Percentiles rank a stretch among this genome's conserved stretches.
Evolutionary conservation across 2,797 vertebrate species (phyloP).

Genomic region (Esox lucius): DNA sequence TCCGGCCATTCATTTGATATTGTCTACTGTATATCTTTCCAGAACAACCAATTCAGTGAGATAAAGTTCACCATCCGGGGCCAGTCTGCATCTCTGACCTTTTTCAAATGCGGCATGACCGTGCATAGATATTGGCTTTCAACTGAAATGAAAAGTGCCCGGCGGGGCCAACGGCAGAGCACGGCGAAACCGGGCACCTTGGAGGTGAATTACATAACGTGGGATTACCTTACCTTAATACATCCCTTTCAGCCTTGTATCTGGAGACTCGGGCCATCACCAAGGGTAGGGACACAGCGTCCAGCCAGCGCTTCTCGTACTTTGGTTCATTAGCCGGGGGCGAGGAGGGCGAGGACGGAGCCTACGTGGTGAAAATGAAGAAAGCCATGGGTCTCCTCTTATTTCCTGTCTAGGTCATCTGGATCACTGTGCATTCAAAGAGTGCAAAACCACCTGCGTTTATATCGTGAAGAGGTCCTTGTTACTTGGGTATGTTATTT

Average conservation of each 20-base stretch:
- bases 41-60: background rate
- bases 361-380: slow-evolving; percentile 80
- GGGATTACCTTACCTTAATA: slow-evolving; percentile 88
- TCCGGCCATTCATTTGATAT: background rate
- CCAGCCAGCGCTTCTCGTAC: slow-evolving; percentile 94
- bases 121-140: slow-evolving; percentile 72
- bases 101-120: slow-evolving; percentile 67
- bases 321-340: slow-evolving; percentile 88
- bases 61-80: slow-evolving; percentile 14
- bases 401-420: slow-evolving; percentile 2
- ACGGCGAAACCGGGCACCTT: slow-evolving; percentile 49
- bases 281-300: slow-evolving; percentile 84
- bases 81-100: slow-evolving; percentile 58
- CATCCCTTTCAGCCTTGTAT: slow-evolving; percentile 84
- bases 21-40: background rate
- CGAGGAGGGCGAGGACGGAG: slow-evolving; percentile 82
- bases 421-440: slow-evolving; percentile 26
- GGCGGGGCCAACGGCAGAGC: slow-evolving; percentile 62
- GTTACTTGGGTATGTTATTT: background rate
- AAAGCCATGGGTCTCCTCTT: slow-evolving; percentile 27
- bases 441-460: background rate
- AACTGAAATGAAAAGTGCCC: slow-evolving; percentile 60
- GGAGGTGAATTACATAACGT: slow-evolving; percentile 59
- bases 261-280: slow-evolving; percentile 91
- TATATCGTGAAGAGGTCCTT: background rate